Evolutionary conservation across 2,797 vertebrate genomes (phyloP), one percentile per base, ranked within the genome.

Genomic region (Simalia tracyae): DNA sequence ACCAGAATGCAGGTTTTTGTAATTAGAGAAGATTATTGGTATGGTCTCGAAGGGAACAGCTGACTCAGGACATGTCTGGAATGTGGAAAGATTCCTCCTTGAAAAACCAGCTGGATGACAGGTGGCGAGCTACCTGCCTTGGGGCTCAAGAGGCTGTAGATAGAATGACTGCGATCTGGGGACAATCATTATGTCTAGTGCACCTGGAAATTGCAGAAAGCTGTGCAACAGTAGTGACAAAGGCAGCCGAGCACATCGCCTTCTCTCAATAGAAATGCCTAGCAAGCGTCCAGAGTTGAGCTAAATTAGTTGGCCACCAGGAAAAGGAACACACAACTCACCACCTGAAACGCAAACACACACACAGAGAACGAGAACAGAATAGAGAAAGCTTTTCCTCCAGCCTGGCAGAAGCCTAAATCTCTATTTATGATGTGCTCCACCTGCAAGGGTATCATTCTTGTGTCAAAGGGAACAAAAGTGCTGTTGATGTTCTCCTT

Each of bases 141-240:
- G 84, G 88, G 85, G 84, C 28, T 1, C 59, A 11, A 36, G 81
- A 63, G 87, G 84, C 60, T 6, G 72, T 2, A 19, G 72, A 87
- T 36, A 89, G 89, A 86, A 22, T 0, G 0, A 72, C 56, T 92
- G 56, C 7, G 4, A 72, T 89, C 1, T 22, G 72, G 68, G 81
- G 42, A 86, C 3, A 28, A 89, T 92, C 57, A 85, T 85, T 85
- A 89, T 92, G 31, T 92, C 76, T 85, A 4, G 12, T 5, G 50
- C 50, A 50, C 87, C 87, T 89, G 87, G 87, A 85, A 68, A 89
- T 57, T 4, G 61, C 91, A 57, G 60, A 26, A 57, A n/a, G 50
- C 57, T 66, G 76, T 68, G 64, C 50, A 8, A 28, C 57, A 57
- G 54, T 28, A 17, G 76, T 59, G 76, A 64, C 60, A 64, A 59